Base-by-base conservation (phyloP, 2,113 vertebrate species). In the Pimephales promelas region DNA sequence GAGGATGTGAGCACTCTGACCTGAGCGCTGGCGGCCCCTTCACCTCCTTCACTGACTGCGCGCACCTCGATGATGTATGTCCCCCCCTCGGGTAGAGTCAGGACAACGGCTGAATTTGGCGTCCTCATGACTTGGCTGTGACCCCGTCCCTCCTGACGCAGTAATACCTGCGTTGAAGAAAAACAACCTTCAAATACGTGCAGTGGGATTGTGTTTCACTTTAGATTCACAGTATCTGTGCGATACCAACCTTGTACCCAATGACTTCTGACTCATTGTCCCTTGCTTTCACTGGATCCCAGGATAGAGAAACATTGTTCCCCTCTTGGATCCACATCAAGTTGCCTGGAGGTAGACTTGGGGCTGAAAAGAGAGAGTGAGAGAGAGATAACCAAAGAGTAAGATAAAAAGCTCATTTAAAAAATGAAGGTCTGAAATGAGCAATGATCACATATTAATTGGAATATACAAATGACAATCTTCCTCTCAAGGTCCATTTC, bases 241-340 rank as follows among this genome's bases (percentile, higher is more conserved):
- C 13, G 7, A 22, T 10, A 90, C 94, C 93, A 84, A 98, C 98
- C 97, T 97, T 98, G 87, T 99, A 99, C 34, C 98, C 98, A 86
- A 96, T 95, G 88, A 98, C 97, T 62, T 97, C 96, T 2, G 98
- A 99, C 88, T 99, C 98, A 18, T 99, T 99, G 87, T 94, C 95
- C 83, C 96, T 91, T 22, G 97, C 92, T 89, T 88, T 95, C 72
- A 99, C 97, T 0, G 96, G 96, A 68, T 98, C 96, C 97, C 97
- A 99, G 70, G 90, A 95, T 82, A 99, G 90, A 72, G 97, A 96
- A 43, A 99, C 95, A 26, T 98, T 96, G 82, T 97, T 94, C 0
- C 97, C 97, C 18, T 98, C 97, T 22, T 98, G 97, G 83, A 98
- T 96, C 97, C 97, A 98, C 90, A 94, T 94, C 84, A 99, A 94